These are phyloP conservation scores for Moxostoma hubbsi DNA, from an alignment of 2,797 vertebrate genomes.

Conservation along the genomic window DNA sequence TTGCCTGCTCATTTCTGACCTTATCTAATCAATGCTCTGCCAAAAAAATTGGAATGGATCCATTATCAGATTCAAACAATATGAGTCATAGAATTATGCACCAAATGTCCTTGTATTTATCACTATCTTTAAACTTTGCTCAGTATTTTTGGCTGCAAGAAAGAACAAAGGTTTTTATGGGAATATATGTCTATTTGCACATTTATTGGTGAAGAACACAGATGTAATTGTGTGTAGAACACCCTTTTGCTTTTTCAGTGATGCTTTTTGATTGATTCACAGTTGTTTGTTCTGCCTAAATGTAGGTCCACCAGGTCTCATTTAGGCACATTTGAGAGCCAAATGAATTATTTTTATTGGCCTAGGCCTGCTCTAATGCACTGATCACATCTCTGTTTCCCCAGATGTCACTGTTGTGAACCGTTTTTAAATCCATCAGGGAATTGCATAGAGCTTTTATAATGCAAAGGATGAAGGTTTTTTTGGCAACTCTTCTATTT, in stretches of 20 bases:
- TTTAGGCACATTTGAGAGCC: not conserved
- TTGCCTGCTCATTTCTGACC: slow-evolving; percentile 31
- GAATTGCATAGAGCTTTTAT: not conserved
- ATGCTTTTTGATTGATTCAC: not conserved
- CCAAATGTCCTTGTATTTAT: slow-evolving; percentile 34
- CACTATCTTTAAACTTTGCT: slow-evolving; percentile 41
- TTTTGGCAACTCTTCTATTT: not conserved
- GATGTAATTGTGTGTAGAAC: not conserved
- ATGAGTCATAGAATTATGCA: slow-evolving; percentile 1
- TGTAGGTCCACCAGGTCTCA: slow-evolving; percentile 3
- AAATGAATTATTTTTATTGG: slow-evolving; percentile 6
- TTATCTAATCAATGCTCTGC: slow-evolving; percentile 22
- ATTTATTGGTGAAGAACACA: not conserved
- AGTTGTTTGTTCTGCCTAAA: slow-evolving; percentile 2
- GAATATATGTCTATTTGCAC: not conserved
- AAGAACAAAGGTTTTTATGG: not conserved
- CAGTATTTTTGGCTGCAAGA: slow-evolving; percentile 9
- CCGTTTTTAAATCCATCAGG: slow-evolving; percentile 2
- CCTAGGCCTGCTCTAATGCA: slow-evolving; percentile 7
- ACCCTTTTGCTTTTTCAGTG: not conserved
- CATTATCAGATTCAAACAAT: slow-evolving; percentile 17
- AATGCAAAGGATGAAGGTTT: too few species aligned
- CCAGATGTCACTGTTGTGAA: not conserved
- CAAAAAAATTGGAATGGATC: not conserved
- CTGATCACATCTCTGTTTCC: not conserved